Base-by-base conservation (phyloP, 2,113 vertebrate species). In the Syrmaticus mikado region DNA sequence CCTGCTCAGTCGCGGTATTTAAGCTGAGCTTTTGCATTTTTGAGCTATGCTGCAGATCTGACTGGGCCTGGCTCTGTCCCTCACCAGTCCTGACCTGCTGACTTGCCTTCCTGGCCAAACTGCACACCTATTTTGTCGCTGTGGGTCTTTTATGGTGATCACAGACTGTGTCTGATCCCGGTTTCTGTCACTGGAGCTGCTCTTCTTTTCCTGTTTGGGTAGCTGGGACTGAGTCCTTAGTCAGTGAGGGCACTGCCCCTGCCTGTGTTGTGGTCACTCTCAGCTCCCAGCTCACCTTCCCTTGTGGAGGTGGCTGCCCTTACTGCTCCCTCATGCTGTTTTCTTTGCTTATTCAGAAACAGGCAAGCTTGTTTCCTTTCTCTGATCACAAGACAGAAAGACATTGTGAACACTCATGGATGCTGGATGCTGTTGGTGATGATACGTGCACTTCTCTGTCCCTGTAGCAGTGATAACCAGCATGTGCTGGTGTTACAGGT, bases 191-290 rank as follows among this genome's bases (percentile, higher is more conserved):
- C 65, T 72, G 34, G 45, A 85, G 82, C 90, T 88, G 32, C 65
- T 88, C 80, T 78, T 73, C 72, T 83, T 67, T 92, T 95, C 93
- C 77, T 83, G 70, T 84, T 55, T 67, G 80, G 28, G 57, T 83
- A 16, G 50, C 32, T 3, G 2, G 38, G 32, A 28, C 87, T 53
- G 77, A 10, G 0, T 94, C 92, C 82, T 77, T 67, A 73, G 68
- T 67, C 76, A 75, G 25, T 17, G 57, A 78, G 76, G 88, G 38
- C 76, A 32, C 76, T 92, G 90, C 76, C 73, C 52, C 57, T 81
- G 80, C 80, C 61, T 90, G 65, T 96, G 34, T 91, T 95, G 95
- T 95, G 96, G 90, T 88, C 68, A 74, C 57, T 50, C 68, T 57
- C 38, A 45, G 41, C 61, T 81, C 68, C 80, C 53, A 88, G 62